phyloP scores from a whole-genome alignment of 2,113 vertebrate genomes.

The Clarias macrocephalus region DNA sequence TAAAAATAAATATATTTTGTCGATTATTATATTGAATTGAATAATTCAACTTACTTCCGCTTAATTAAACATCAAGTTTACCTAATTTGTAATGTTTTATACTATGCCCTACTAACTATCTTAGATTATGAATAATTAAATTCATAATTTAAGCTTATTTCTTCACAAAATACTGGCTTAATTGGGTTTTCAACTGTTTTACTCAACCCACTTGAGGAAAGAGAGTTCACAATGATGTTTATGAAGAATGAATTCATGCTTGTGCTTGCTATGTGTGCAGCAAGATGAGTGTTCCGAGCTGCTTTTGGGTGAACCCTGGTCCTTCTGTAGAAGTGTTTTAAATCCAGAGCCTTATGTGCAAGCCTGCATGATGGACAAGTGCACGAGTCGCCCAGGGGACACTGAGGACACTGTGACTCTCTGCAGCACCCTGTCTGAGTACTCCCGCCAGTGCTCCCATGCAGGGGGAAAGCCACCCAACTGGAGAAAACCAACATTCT shows the following conservation, averaged over 20 bases:
- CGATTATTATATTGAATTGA: background rate
- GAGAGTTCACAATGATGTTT: background rate
- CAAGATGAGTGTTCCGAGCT: constrained; percentile 67
- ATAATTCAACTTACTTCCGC: too few species aligned
- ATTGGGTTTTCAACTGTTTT: background rate
- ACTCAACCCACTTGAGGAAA: background rate
- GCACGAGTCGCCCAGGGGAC: constrained; percentile 64
- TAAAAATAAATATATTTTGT: background rate
- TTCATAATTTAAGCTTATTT: background rate
- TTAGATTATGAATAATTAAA: background rate
- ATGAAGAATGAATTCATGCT: background rate
- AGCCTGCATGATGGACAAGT: constrained; percentile 84
- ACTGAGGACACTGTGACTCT: constrained; percentile 65
- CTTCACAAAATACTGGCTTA: constrained; percentile 42
- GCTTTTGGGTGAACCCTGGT: constrained; percentile 72
- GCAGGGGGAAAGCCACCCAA: constrained; percentile 81
- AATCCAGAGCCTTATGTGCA: constrained; percentile 77
- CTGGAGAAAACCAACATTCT: constrained; percentile 84
- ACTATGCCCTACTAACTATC: background rate
- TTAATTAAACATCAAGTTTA: background rate
- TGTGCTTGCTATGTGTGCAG: constrained; percentile 48
- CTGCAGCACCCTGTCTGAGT: constrained; percentile 88
- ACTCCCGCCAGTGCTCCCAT: constrained; percentile 91
- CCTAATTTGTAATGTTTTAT: background rate
- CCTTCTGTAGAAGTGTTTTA: constrained; percentile 72